Base-by-base conservation (phyloP, 2,888 invertebrate species). In the Tetanocera ferruginea region DNA sequence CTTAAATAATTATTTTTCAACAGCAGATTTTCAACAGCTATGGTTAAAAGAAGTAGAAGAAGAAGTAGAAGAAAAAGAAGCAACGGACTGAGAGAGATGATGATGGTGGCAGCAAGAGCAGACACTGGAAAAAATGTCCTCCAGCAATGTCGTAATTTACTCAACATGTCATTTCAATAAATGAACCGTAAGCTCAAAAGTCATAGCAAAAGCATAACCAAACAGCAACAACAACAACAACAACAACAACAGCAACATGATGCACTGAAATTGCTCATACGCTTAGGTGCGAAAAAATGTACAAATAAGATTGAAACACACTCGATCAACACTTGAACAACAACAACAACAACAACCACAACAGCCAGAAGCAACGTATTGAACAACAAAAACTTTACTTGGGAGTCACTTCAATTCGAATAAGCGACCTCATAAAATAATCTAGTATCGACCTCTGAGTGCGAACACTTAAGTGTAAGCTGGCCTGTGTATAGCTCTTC, bases 391-490 rank as follows among this genome's bases (percentile, higher is more conserved):
- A 64, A 34, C n/a, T 64, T 64, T 2, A 6, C n/a, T 28, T 17
- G 23, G 19, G 19, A 43, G 67, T 19, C 28, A 74, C 74, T 74
- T 74, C 74, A 66, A 64, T 74, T 74, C 67, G 77, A 77, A 79
- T 77, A 76, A 74, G 76, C 72, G 79, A 79, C 79, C 79, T 79
- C 77, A 79, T 79, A 77, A 79, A 79, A 79, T 77, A 77, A 77
- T 75, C 75, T 60, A 76, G 76, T 71, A 60, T 72, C 75, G 66
- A 69, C 79, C 64, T 57, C 74, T 49, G 51, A 52, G 71, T 76
- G 77, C 31, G 62, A 19, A 72, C 66, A 78, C 31, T 76, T 71
- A 66, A 76, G 28, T 77, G 76, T 52, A 55, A n/a, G n/a, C n/a
- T 55, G 49, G 49, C 17, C 28, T 19, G n/a, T 25, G 69, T 17